These are phyloP conservation scores for Danio albolineatus DNA, from an alignment of 2,797 vertebrate genomes.

Conservation along the genomic window DNA sequence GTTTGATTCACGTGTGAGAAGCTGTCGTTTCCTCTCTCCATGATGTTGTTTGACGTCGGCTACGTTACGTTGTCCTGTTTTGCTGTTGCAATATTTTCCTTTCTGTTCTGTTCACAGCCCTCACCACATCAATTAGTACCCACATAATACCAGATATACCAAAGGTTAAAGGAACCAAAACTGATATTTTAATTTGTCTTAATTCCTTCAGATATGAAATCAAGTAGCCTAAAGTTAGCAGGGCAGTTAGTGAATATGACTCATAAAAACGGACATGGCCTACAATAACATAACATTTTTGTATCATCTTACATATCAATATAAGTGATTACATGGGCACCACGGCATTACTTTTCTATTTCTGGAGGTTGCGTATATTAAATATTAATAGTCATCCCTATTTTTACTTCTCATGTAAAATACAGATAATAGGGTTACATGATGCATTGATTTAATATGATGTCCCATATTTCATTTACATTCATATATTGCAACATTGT, in stretches of 20 bases:
- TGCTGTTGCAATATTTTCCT: not conserved
- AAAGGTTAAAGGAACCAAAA: slow-evolving; percentile 17
- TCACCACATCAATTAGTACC: not conserved
- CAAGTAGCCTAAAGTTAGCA: not conserved
- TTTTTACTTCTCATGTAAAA: not conserved
- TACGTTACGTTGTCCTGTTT: not conserved
- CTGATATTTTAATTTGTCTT: not conserved
- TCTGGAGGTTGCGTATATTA: not conserved
- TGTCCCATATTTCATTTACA: not conserved
- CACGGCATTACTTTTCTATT: too few species aligned
- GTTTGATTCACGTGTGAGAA: not conserved
- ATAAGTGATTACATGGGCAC: not conserved
- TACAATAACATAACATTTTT: not conserved
- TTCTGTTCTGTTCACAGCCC: not conserved
- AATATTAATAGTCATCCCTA: not conserved
- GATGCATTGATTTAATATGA: not conserved
- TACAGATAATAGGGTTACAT: not conserved
- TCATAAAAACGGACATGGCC: not conserved
- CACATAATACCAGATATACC: too few species aligned
- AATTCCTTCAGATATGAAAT: not conserved
- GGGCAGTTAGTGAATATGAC: too few species aligned
- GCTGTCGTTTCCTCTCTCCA: not conserved
- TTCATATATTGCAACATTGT: not conserved
- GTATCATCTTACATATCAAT: not conserved
- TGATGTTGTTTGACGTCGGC: not conserved